Evolutionary conservation across 2,113 vertebrate species (phyloP).

Genomic region (Illadopsis cleaveri): DNA sequence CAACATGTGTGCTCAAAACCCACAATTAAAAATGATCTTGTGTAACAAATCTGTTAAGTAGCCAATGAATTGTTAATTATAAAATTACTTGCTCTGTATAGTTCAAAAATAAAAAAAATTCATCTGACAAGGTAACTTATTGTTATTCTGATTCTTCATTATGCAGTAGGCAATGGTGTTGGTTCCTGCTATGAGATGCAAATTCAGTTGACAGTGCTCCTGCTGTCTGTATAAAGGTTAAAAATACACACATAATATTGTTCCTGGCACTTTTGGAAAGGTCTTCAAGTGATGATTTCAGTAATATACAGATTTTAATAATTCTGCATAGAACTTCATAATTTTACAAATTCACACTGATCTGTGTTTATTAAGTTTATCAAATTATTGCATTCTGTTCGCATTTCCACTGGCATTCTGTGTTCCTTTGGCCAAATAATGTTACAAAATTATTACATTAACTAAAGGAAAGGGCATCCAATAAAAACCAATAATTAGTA

Average conservation of each 20-base stretch:
- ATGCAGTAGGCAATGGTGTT: slow-evolving; percentile 22
- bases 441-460: neutral
- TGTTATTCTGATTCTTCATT: slow-evolving; percentile 60
- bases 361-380: slow-evolving; percentile 3
- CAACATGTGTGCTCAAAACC: neutral
- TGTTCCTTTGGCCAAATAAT: neutral
- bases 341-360: slow-evolving; percentile 16
- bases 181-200: slow-evolving; percentile 58
- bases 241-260: slow-evolving; percentile 46
- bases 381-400: neutral
- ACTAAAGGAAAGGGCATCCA: neutral
- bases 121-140: slow-evolving; percentile 54
- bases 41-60: neutral
- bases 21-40: neutral
- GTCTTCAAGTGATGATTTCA: slow-evolving; percentile 40
- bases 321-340: neutral
- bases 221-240: slow-evolving; percentile 61
- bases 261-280: slow-evolving; percentile 40
- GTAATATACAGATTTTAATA: slow-evolving; percentile 29
- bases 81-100: neutral
- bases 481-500: neutral
- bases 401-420: neutral
- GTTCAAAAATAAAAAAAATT: neutral
- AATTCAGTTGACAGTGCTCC: slow-evolving; percentile 47
- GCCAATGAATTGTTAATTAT: neutral